Percentiles rank a stretch among this genome's conserved stretches.
Conservation (phyloP, 35 echinoderm and acorn worm species). For the Patiria miniata region DNA sequence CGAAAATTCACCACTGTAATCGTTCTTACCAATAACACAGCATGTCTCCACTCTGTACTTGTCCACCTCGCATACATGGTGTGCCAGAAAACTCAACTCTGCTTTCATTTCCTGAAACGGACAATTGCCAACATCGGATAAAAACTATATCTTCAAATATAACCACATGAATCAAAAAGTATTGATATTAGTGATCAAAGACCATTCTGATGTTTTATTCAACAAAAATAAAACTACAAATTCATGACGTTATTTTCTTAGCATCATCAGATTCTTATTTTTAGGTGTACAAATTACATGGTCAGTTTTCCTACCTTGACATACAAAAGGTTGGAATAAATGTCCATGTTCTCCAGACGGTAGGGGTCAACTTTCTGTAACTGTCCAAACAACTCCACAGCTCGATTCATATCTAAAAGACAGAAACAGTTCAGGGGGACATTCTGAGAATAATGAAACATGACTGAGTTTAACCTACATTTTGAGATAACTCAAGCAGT, state of each 20-base stretch:
- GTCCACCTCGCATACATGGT: conserved; percentile 94
- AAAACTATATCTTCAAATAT: too few species aligned
- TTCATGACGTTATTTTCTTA: too few species aligned
- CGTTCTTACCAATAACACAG: conserved; percentile 91
- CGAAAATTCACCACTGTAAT: too few species aligned
- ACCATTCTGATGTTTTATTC: too few species aligned
- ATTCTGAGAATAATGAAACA: not conserved
- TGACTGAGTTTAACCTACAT: not conserved
- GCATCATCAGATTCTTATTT: too few species aligned
- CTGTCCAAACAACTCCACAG: conserved; percentile 84
- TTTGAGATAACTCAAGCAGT: too few species aligned
- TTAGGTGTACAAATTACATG: not conserved
- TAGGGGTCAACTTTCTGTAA: conserved; percentile 92
- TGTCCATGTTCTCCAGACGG: conserved; percentile 96
- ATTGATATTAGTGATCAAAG: too few species aligned
- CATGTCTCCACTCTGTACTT: conserved; percentile 99
- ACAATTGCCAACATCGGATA: too few species aligned
- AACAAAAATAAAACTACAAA: too few species aligned
- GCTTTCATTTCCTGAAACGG: conserved; percentile 99
- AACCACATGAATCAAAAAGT: too few species aligned
- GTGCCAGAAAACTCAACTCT: conserved; percentile 85
- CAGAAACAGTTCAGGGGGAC: not conserved
- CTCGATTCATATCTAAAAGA: conserved; percentile 74
- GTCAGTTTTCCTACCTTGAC: conserved; percentile 72
- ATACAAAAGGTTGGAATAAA: conserved; percentile 92